Evolutionary conservation across 2,797 vertebrate species (phyloP).

Genomic region (Acrocephalus scirpaceus): DNA sequence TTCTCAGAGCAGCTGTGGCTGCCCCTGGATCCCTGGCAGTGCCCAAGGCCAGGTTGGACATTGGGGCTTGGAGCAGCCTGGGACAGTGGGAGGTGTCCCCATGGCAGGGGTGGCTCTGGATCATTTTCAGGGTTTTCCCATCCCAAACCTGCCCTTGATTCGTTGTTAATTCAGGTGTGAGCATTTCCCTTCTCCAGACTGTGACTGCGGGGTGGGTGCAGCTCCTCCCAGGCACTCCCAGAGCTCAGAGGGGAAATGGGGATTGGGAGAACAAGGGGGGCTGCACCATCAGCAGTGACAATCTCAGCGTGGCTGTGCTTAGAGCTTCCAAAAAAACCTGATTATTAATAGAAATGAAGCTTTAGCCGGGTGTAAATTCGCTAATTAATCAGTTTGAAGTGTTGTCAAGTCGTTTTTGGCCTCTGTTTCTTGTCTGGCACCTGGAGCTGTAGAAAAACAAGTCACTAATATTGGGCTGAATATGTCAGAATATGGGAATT

Average conservation of each 20-base stretch:
- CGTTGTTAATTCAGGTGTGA: accelerated
- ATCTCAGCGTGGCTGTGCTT: not conserved
- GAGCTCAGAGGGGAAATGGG: not conserved
- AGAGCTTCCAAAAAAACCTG: not conserved
- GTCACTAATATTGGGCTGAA: not conserved
- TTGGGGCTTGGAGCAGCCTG: not conserved
- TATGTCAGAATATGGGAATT: not conserved
- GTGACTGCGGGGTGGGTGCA: not conserved
- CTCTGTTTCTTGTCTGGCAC: not conserved
- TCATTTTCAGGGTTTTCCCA: not conserved
- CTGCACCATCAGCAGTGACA: accelerated
- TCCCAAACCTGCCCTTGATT: not conserved
- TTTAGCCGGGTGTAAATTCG: not conserved
- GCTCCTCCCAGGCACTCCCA: not conserved
- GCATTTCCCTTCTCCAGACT: not conserved
- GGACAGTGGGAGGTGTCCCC: not conserved
- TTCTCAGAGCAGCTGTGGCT: not conserved
- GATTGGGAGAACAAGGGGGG: no score
- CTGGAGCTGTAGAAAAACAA: not conserved
- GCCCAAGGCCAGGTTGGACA: not conserved
- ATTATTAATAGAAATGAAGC: not conserved
- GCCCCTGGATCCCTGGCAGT: not conserved
- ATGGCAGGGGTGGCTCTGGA: no score
- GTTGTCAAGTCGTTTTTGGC: not conserved
- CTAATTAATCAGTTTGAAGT: not conserved